Evolutionary conservation across 2,888 invertebrate genomes (phyloP).

Genomic region (Incurvaria masculella): DNA sequence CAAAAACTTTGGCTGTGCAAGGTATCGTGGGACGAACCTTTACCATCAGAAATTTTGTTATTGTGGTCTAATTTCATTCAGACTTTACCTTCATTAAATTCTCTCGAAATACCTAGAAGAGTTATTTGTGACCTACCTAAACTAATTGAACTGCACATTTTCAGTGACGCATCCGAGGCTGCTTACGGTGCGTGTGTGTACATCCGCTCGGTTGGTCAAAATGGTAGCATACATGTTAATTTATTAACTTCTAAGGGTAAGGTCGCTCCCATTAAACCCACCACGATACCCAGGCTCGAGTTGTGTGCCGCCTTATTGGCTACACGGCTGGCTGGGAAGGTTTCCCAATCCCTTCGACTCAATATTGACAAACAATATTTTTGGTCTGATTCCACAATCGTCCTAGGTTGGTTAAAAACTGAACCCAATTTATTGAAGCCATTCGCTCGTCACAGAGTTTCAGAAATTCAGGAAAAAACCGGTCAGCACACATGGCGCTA

Average conservation of each 20-base stretch:
- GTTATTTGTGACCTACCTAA: slow-evolving; percentile 12
- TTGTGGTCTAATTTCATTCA: slow-evolving; percentile 3
- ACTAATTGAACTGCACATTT: slow-evolving; percentile 17
- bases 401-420: slow-evolving; percentile 10
- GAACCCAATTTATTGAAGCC: slow-evolving; percentile 9
- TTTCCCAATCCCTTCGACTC: background rate
- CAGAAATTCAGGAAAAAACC: slow-evolving; percentile 11
- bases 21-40: slow-evolving; percentile 18
- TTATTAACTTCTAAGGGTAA: slow-evolving; percentile 18
- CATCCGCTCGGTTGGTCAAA: slow-evolving; percentile 11
- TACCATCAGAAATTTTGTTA: slow-evolving; percentile 4
- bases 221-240: slow-evolving; percentile 8
- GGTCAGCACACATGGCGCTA: slow-evolving; percentile 9
- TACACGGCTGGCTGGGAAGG: slow-evolving; percentile 1
- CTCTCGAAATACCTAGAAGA: slow-evolving; percentile 7
- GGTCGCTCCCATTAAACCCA: slow-evolving; percentile 19
- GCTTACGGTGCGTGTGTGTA: slow-evolving; percentile 22
- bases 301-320: slow-evolving; percentile 20
- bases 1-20: slow-evolving; percentile 18
- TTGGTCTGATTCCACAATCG: slow-evolving; percentile 10
- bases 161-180: no score
- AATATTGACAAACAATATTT: slow-evolving; percentile 4
- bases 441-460: slow-evolving; percentile 15
- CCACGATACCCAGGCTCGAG: slow-evolving; percentile 21
- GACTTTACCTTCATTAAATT: slow-evolving; percentile 4